Evolutionary conservation across 2,797 vertebrate species (phyloP).

Genomic region (Hozukius guyotensis): DNA sequence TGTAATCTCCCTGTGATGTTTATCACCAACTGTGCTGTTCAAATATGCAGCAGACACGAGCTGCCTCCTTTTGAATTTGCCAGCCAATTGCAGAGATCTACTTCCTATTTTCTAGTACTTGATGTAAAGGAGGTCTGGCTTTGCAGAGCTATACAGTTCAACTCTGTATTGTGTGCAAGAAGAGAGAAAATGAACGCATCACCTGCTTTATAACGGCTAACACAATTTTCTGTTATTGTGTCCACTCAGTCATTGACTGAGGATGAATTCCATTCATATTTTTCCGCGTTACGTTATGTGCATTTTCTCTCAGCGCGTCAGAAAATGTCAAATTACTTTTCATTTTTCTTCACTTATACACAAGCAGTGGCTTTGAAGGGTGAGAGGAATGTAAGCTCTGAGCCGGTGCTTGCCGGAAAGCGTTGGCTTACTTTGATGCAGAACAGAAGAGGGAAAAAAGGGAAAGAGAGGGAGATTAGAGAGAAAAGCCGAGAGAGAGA

Average conservation of each 20-base stretch:
- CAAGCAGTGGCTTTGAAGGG: conserved; percentile 53
- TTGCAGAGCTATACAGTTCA: background rate
- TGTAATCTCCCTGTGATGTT: conserved; percentile 10
- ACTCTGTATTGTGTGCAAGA: background rate
- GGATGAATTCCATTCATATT: conserved; percentile 24
- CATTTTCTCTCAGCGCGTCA: conserved; percentile 21
- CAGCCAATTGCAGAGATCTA: background rate
- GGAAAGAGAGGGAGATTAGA: conserved; percentile 45
- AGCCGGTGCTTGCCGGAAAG: conserved; percentile 52
- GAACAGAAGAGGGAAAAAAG: conserved; percentile 34
- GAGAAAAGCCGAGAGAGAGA: conserved; percentile 27
- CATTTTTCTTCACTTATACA: conserved; percentile 42
- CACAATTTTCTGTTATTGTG: background rate
- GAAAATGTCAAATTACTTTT: conserved; percentile 34
- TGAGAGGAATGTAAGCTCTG: conserved; percentile 63
- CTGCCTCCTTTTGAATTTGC: background rate
- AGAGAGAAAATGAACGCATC: background rate
- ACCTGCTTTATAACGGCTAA: background rate
- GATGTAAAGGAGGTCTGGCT: background rate
- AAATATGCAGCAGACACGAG: conserved; percentile 1
- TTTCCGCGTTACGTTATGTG: conserved; percentile 11
- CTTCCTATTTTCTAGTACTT: background rate
- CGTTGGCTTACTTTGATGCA: conserved; percentile 67
- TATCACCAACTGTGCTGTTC: conserved; percentile 3
- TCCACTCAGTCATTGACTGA: background rate